Evolutionary conservation across 2,797 vertebrate species (phyloP), one percentile per base, ranked within the genome.

Genomic region (Acanthis flammea): DNA sequence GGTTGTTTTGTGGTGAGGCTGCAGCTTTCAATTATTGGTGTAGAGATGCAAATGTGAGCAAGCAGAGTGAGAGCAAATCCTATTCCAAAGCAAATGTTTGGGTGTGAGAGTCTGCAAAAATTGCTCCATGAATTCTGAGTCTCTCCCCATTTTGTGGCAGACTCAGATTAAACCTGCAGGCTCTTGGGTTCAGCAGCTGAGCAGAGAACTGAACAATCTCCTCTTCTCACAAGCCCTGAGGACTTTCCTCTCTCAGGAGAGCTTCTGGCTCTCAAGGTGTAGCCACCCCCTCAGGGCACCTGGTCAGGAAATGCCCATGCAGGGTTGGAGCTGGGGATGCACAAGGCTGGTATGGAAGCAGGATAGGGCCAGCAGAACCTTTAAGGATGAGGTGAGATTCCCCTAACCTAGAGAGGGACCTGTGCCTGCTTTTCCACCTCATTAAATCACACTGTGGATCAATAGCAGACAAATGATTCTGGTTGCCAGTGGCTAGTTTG

Each of bases 191-290:
- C 33, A 31, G 44, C 45, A 67, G 0, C 39, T 41, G 30, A 50
- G 44, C 53, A 30, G 63, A 45, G 55, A 70, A 16, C 3, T 25
- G 39, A 85, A n/a, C 27, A 1, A 24, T 35, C 41, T 85, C 7
- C 11, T 23, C 7, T 39, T 45, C 44, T 48, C 5, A 5, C 22
- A 39, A 21, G 16, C 16, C 41, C 17, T 21, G 6, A n/a, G n/a
- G 73, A 27, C 2, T 21, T 82, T 19, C 12, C 21, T 55, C 11
- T 83, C 48, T 28, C 0, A 0, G 12, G 6, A 54, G 27, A 27
- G 16, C 24, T 4, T 0, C 42, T 54, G 61, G 24, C 9, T 81
- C 27, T 17, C 0, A 0, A 37, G 51, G 44, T 16, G 5, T 4
- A 61, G n/a, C 37, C 3, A 3, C 12, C 3, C 8, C 51, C 25